Conservation (phyloP, 2,113 vertebrate genomes). For the Nothoprocta perdicaria region DNA sequence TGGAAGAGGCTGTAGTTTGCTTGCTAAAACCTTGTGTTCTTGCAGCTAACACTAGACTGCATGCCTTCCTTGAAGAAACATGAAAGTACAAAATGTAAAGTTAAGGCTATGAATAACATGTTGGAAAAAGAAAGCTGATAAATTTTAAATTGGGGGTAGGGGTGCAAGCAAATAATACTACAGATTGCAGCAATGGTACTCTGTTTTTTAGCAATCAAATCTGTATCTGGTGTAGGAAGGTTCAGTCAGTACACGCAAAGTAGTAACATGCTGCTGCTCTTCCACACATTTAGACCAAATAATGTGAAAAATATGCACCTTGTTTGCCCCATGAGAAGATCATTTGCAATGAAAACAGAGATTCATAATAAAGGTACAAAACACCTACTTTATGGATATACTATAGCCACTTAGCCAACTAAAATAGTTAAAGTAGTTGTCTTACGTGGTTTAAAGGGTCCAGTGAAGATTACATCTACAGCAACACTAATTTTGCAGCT, state of each 20-base stretch:
- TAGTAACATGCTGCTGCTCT: neutral
- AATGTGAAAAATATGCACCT: neutral
- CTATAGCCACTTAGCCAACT: neutral
- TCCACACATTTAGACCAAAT: neutral
- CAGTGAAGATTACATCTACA: neutral
- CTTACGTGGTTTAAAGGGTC: neutral
- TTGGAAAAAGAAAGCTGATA: constrained; percentile 6
- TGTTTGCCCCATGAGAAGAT: neutral
- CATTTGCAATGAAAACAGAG: neutral
- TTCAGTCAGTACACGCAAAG: neutral
- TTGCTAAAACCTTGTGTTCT: neutral
- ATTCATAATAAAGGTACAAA: neutral
- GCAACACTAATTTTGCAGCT: neutral
- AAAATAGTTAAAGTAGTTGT: neutral
- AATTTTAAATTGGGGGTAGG: neutral
- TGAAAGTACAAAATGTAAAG: neutral
- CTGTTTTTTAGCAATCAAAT: neutral
- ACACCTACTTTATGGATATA: neutral
- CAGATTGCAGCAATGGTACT: neutral
- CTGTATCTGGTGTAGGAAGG: neutral
- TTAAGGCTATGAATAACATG: neutral
- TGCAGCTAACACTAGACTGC: neutral
- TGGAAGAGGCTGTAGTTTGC: neutral
- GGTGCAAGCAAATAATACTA: neutral
- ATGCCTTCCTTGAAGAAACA: neutral